These are phyloP conservation scores for Mus spicilegus DNA, from an alignment of 2,113 vertebrate genomes.

Conservation along the genomic window DNA sequence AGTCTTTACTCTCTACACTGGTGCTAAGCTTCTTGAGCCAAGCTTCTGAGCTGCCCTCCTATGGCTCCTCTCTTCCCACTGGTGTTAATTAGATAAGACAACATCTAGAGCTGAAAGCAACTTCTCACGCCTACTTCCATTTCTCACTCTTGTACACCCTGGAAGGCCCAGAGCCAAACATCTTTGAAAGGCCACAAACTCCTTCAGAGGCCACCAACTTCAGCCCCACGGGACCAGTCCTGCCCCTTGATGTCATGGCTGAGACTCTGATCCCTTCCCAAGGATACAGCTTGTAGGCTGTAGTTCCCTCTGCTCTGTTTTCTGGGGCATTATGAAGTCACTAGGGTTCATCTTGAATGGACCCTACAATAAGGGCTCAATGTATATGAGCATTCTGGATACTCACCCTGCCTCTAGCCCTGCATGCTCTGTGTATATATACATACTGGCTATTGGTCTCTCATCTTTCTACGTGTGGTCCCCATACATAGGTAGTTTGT, in stretches of 20 bases:
- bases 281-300: neutral
- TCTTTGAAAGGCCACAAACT: neutral
- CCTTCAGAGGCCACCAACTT: neutral
- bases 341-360: neutral
- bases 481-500: neutral
- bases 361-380: too few relatives aligned
- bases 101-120: neutral
- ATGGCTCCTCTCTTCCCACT: neutral
- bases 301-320: accelerated
- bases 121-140: neutral
- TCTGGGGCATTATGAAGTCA: neutral
- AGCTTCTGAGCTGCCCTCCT: neutral
- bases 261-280: neutral
- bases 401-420: neutral
- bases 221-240: neutral
- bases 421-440: neutral
- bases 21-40: neutral
- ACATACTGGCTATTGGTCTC: neutral
- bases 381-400: neutral
- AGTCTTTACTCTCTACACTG: neutral
- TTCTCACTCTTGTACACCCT: neutral
- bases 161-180: neutral
- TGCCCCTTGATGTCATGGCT: neutral
- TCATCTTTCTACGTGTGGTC: neutral
- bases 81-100: neutral